These are phyloP conservation scores for Lophura nycthemera DNA, from an alignment of 2,113 vertebrate genomes.

Conservation along the genomic window DNA sequence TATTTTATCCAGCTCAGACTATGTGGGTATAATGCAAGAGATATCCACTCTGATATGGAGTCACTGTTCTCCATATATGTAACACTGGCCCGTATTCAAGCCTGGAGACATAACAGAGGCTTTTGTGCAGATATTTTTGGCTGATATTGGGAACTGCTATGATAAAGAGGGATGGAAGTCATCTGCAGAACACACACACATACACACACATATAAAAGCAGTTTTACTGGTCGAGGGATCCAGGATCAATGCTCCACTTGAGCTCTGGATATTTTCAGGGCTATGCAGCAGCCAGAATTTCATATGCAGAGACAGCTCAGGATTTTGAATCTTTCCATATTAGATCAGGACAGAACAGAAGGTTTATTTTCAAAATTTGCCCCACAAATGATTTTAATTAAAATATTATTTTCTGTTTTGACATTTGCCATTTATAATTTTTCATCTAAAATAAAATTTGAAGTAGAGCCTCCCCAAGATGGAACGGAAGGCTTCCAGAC, in stretches of 20 bases:
- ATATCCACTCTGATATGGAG: background rate
- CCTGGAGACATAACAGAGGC: conserved; percentile 37
- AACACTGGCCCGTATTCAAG: conserved; percentile 40
- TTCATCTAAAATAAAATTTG: conserved; percentile 6
- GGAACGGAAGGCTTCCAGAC: background rate
- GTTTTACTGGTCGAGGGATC: conserved; percentile 18
- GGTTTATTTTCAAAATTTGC: conserved; percentile 8
- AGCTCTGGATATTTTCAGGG: conserved; percentile 47
- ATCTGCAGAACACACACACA: conserved; percentile 28
- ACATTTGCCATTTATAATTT: background rate
- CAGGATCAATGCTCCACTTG: conserved; percentile 31
- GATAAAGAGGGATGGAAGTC: conserved; percentile 49
- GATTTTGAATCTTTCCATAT: conserved; percentile 29
- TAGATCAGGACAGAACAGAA: conserved; percentile 1
- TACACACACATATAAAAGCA: background rate
- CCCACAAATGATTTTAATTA: conserved; percentile 29
- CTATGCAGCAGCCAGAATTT: conserved; percentile 26
- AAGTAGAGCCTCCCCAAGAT: background rate
- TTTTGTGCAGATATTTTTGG: conserved; percentile 65
- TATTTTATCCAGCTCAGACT: background rate
- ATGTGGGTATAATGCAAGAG: conserved; percentile 4
- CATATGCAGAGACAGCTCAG: background rate
- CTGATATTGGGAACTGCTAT: conserved; percentile 22
- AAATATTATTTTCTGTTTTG: conserved; percentile 32
- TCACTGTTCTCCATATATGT: conserved; percentile 9